Percentiles rank a stretch among this genome's conserved stretches.
Conservation (phyloP, 2,797 vertebrate genomes). For the Lemur catta region DNA sequence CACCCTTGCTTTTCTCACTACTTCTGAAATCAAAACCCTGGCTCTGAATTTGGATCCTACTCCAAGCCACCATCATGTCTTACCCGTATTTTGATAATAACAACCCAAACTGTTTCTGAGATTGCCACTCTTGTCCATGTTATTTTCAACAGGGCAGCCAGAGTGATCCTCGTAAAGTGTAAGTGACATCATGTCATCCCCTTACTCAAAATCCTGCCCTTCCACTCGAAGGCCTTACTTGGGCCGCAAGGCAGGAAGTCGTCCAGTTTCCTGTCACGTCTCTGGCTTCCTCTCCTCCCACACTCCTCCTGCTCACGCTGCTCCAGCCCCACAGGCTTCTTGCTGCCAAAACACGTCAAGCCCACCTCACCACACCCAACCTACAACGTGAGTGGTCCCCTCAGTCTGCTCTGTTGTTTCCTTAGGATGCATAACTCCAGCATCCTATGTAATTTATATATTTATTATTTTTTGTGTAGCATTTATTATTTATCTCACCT, state of each 20-base stretch:
- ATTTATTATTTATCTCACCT: neutral
- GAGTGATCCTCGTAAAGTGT: neutral
- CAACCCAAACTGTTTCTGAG: too few species aligned
- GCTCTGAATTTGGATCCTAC: neutral
- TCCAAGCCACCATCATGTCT: neutral
- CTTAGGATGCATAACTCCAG: neutral
- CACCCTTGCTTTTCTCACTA: neutral
- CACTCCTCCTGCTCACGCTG: neutral
- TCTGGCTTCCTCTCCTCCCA: neutral
- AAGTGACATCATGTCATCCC: neutral
- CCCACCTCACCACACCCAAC: fast-evolving
- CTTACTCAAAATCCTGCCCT: neutral
- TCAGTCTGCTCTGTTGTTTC: neutral
- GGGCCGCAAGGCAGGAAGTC: too few species aligned
- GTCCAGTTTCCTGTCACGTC: fast-evolving
- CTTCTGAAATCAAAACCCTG: neutral
- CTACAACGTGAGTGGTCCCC: neutral
- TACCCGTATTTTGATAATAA: neutral
- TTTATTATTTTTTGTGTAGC: neutral
- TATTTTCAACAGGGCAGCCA: neutral
- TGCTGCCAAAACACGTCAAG: neutral
- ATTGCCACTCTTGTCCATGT: neutral
- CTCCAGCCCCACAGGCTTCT: neutral
- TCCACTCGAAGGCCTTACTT: neutral
- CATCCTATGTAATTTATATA: neutral